These are phyloP conservation scores for Numenius arquata DNA, from an alignment of 2,113 vertebrate species.

Conservation along the genomic window DNA sequence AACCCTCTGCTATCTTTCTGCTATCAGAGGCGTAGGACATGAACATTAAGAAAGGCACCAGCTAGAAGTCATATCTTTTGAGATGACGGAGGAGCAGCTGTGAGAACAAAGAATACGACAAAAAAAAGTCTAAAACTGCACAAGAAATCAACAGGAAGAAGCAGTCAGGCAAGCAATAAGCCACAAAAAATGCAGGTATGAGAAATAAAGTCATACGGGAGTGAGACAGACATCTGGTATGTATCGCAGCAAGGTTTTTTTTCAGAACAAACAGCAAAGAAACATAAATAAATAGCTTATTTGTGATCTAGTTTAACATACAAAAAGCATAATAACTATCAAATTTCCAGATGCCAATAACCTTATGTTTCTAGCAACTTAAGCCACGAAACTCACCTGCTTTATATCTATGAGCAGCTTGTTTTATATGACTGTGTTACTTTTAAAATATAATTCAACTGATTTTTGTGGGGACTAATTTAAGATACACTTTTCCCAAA, in stretches of 20 bases:
- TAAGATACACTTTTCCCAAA: not conserved
- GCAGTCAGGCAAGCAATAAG: not conserved
- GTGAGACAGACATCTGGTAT: not conserved
- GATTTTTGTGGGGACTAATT: not conserved
- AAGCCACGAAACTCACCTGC: not conserved
- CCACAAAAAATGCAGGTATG: not conserved
- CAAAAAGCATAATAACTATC: not conserved
- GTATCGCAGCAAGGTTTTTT: not conserved
- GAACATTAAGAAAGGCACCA: not conserved
- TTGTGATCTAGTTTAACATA: not conserved
- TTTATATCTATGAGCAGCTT: not conserved
- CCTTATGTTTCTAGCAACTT: not conserved
- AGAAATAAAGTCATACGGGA: not conserved
- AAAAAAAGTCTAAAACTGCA: not conserved
- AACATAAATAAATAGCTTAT: not conserved
- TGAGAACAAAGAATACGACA: not conserved
- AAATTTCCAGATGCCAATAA: not conserved
- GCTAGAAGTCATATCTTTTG: not conserved
- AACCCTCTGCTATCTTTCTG: not conserved
- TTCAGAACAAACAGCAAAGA: not conserved
- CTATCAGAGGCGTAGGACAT: not conserved
- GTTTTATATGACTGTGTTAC: not conserved
- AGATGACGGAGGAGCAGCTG: not conserved
- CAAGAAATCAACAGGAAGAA: not conserved
- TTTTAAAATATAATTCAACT: not conserved